Evolutionary conservation across 2,888 invertebrate genomes (phyloP).

Genomic region (Xestia c-nigrum): DNA sequence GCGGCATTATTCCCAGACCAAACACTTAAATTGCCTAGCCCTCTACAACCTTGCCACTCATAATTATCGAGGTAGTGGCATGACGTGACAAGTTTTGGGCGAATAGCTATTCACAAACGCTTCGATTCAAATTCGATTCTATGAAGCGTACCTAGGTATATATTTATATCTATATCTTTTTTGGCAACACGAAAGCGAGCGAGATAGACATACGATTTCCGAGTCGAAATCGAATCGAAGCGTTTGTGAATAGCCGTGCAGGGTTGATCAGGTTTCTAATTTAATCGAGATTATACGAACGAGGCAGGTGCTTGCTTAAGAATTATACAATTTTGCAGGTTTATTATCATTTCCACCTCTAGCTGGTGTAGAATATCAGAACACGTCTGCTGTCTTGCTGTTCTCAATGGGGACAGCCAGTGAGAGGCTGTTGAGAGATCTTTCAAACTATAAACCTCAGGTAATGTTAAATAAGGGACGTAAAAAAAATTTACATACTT

Average conservation of each 20-base stretch:
- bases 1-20: too few relatives aligned
- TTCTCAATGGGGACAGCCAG: slow-evolving; percentile 93
- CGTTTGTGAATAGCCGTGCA: neutral
- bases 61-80: neutral
- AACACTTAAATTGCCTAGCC: neutral
- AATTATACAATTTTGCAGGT: slow-evolving; percentile 86
- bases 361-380: slow-evolving; percentile 90
- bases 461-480: slow-evolving; percentile 73
- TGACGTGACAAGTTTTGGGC: neutral
- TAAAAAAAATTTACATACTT: neutral
- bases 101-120: neutral
- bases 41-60: neutral
- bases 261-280: neutral
- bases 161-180: too few relatives aligned
- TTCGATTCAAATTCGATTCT: too few relatives aligned
- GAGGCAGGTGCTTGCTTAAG: neutral
- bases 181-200: too few relatives aligned
- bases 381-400: slow-evolving; percentile 90
- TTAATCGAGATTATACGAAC: neutral
- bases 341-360: slow-evolving; percentile 92
- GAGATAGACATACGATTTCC: too few relatives aligned
- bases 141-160: too few relatives aligned
- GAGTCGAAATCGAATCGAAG: too few relatives aligned
- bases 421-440: slow-evolving; percentile 91
- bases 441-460: slow-evolving; percentile 92